phyloP scores from a whole-genome alignment of 2,797 vertebrate genomes.

The Oophaga sylvatica region DNA sequence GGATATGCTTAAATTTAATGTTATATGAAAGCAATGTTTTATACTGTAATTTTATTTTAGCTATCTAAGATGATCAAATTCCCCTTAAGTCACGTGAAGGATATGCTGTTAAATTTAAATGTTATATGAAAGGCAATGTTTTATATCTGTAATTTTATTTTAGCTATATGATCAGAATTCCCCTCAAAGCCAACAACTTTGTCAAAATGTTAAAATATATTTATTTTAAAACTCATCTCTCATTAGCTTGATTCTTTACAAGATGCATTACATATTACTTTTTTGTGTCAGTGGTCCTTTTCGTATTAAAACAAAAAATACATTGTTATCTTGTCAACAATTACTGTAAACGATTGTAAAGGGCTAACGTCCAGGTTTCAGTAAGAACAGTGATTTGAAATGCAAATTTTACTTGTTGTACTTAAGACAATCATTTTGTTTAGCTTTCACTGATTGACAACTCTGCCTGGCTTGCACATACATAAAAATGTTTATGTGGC shows the following conservation, averaged over 20 bases:
- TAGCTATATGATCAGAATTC: not conserved
- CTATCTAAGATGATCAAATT: not conserved
- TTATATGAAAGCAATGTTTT: not conserved
- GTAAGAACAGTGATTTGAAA: conserved; percentile 48
- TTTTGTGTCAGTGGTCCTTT: conserved; percentile 1
- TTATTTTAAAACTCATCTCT: not conserved
- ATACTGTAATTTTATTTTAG: not conserved
- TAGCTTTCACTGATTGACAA: conserved; percentile 55
- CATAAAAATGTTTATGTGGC: conserved; percentile 61
- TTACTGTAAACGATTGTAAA: conserved; percentile 37
- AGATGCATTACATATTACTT: not conserved
- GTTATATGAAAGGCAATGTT: not conserved
- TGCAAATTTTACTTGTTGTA: conserved; percentile 56
- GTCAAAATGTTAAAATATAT: not conserved
- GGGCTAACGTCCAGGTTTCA: conserved; percentile 9
- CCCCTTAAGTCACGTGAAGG: not conserved
- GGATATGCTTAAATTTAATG: not conserved
- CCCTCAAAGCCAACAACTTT: not conserved
- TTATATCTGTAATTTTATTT: not conserved
- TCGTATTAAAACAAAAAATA: not conserved
- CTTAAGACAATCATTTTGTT: conserved; percentile 58
- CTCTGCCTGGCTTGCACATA: conserved; percentile 50
- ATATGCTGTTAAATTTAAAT: not conserved
- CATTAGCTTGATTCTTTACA: not conserved
- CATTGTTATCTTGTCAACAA: not conserved